Percentiles rank a stretch among this genome's conserved stretches.
Evolutionary conservation across 2,888 invertebrate species (phyloP).

Genomic region (Xestia xanthographa): DNA sequence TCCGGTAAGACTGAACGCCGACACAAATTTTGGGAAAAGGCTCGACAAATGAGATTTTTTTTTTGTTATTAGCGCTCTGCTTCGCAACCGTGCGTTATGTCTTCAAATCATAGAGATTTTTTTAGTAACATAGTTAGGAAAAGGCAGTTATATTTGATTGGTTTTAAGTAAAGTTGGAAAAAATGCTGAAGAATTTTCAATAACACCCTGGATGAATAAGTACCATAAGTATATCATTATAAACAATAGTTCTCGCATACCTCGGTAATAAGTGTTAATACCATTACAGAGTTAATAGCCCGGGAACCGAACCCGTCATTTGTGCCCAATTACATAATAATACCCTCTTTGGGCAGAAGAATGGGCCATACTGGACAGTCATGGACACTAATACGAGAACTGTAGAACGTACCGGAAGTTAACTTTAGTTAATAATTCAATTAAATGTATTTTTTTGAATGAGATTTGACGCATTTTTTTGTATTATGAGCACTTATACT

Average conservation of each 20-base stretch:
- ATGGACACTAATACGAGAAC: slow-evolving; percentile 66
- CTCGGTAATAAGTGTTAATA: slow-evolving; percentile 64
- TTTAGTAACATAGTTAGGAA: no score
- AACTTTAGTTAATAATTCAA: slow-evolving; percentile 55
- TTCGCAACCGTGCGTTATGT: no score
- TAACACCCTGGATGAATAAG: slow-evolving; percentile 1
- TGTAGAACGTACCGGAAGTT: slow-evolving; percentile 38
- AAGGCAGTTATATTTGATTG: no score
- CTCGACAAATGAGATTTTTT: no score
- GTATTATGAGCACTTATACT: not conserved
- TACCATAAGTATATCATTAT: slow-evolving; percentile 16
- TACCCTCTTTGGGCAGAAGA: slow-evolving; percentile 60
- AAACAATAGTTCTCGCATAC: slow-evolving; percentile 45
- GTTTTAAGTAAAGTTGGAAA: not conserved
- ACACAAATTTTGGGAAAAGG: not conserved
- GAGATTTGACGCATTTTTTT: slow-evolving; percentile 16
- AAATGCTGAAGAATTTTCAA: not conserved
- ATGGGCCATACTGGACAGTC: slow-evolving; percentile 64
- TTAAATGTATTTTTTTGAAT: slow-evolving; percentile 41
- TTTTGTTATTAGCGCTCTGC: no score
- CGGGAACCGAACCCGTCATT: slow-evolving; percentile 64
- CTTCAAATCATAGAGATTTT: no score
- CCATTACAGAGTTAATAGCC: slow-evolving; percentile 50
- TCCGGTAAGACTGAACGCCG: not conserved
- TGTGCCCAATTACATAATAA: slow-evolving; percentile 68